A percentile compares a stretch with the other conserved stretches of the same genome.
Conservation (phyloP, 2,888 invertebrate genomes). For the Lasius platythorax region DNA sequence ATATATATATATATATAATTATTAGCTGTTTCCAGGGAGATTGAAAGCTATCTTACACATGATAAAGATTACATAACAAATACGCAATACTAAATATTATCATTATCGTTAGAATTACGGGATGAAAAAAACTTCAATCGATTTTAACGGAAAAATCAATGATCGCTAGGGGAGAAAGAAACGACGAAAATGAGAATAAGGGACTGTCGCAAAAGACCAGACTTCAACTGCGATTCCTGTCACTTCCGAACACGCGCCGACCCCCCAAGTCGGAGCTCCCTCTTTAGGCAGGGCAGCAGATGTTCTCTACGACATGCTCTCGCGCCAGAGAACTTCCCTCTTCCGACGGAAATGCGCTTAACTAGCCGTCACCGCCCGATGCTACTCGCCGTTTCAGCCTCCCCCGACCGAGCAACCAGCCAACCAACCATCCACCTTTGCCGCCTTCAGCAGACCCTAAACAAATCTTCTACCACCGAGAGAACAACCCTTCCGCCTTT, state of each 20-base stretch:
- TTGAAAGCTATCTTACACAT: background rate
- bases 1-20: conserved; percentile 7
- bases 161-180: conserved; percentile 22
- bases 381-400: conserved; percentile 62
- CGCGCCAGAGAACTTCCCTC: conserved; percentile 73
- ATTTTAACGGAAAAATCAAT: background rate
- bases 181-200: conserved; percentile 23
- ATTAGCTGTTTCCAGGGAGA: background rate
- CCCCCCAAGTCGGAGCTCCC: conserved; percentile 61
- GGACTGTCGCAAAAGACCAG: conserved; percentile 64
- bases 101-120: background rate
- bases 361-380: conserved; percentile 77
- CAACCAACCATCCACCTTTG: conserved; percentile 8
- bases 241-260: conserved; percentile 73
- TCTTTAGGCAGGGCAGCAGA: conserved; percentile 79
- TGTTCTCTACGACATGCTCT: conserved; percentile 80
- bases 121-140: background rate
- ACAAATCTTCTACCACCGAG: conserved; percentile 60
- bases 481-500: conserved; percentile 12
- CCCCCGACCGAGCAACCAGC: conserved; percentile 11
- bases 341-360: conserved; percentile 78
- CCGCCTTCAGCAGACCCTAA: conserved; percentile 54
- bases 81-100: background rate
- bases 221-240: conserved; percentile 75
- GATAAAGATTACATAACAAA: background rate